Conservation (phyloP, 2,797 vertebrate genomes). For the Notoglanidium macrostoma region DNA sequence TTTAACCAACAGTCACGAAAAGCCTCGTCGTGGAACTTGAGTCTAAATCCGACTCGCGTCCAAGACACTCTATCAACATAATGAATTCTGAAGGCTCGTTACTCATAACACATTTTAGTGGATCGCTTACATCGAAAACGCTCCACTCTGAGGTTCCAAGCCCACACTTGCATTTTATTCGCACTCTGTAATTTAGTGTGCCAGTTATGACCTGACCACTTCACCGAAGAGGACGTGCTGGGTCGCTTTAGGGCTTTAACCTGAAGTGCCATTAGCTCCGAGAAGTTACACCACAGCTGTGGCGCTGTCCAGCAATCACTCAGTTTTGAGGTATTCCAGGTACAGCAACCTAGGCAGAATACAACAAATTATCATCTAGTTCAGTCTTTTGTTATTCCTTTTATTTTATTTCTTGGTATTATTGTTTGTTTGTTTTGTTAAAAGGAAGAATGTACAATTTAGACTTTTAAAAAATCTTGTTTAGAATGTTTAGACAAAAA, state of each 20-base stretch:
- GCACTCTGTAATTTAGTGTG: neutral
- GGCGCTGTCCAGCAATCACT: neutral
- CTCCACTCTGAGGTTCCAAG: neutral
- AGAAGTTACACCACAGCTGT: neutral
- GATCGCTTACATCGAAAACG: conserved; percentile 12
- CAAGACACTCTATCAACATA: neutral
- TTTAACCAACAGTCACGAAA: conserved; percentile 2
- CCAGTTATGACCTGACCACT: neutral
- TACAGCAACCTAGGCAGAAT: too few relatives aligned
- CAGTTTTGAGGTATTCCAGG: neutral
- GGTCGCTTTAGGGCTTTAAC: conserved; percentile 5
- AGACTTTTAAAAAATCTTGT: neutral
- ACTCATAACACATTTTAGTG: neutral
- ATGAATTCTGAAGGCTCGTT: conserved; percentile 15
- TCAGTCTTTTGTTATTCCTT: neutral
- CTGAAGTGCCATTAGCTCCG: neutral
- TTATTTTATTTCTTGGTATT: too few relatives aligned
- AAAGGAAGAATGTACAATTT: neutral
- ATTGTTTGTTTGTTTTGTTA: neutral
- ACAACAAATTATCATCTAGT: neutral
- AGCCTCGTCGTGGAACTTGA: neutral
- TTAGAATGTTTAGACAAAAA: too few relatives aligned
- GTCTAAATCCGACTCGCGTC: neutral
- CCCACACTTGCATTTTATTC: neutral
- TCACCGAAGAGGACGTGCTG: neutral